A percentile compares a stretch with the other conserved stretches of the same genome.
These are phyloP conservation scores for Casuarius casuarius DNA, from an alignment of 2,113 vertebrate species.

Conservation along the genomic window DNA sequence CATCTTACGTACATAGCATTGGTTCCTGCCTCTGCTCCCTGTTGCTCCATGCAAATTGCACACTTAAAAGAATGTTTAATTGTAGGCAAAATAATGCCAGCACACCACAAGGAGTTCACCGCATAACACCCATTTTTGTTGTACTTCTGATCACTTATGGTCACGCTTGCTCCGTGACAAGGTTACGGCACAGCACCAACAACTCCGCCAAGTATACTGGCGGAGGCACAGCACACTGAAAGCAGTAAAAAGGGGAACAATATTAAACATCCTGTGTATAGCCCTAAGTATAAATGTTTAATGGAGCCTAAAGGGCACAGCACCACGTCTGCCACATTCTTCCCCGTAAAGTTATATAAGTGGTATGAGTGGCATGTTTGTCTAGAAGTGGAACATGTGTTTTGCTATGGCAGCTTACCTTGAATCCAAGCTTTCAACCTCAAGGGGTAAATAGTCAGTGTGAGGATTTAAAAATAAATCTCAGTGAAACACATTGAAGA, in stretches of 20 bases:
- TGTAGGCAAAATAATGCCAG: neutral
- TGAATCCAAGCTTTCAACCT: slow-evolving; percentile 46
- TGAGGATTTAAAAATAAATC: slow-evolving; percentile 43
- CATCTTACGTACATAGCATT: neutral
- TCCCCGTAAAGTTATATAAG: neutral
- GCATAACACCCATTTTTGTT: neutral
- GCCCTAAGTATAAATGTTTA: neutral
- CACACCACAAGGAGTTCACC: neutral
- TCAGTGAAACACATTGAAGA: slow-evolving; percentile 35
- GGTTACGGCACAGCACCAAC: neutral
- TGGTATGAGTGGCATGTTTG: neutral
- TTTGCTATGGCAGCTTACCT: slow-evolving; percentile 39
- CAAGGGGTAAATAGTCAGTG: slow-evolving; percentile 48
- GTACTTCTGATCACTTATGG: neutral
- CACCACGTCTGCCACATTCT: neutral
- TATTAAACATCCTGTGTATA: neutral
- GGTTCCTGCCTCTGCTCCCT: neutral
- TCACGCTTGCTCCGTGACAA: neutral
- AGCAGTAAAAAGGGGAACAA: neutral
- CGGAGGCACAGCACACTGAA: neutral
- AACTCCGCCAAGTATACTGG: neutral
- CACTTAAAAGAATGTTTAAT: slow-evolving; percentile 2
- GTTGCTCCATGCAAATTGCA: neutral
- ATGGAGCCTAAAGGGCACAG: neutral
- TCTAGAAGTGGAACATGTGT: neutral